phyloP scores from a whole-genome alignment of 2,113 vertebrate genomes.

The Ictalurus punctatus region DNA sequence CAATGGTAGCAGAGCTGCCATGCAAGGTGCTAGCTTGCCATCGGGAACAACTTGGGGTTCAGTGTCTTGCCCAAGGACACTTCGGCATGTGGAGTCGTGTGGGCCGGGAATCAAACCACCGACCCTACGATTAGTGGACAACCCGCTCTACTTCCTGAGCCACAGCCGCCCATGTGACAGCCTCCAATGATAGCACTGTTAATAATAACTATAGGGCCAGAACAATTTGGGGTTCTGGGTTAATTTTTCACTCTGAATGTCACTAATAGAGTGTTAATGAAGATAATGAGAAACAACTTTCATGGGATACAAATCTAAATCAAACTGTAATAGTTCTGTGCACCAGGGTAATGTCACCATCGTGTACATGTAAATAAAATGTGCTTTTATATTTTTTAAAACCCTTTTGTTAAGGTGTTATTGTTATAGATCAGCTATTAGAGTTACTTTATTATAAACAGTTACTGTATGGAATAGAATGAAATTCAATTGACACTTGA shows the following conservation, averaged over 20 bases:
- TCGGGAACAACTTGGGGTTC: too few relatives aligned
- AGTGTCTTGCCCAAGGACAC: too few relatives aligned
- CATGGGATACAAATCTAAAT: background rate
- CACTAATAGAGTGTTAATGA: background rate
- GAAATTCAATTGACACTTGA: too few relatives aligned
- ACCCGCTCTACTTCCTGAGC: too few relatives aligned
- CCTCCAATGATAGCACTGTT: background rate
- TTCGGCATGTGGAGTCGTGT: too few relatives aligned
- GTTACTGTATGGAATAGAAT: background rate
- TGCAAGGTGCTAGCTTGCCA: too few relatives aligned
- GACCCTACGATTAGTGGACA: too few relatives aligned
- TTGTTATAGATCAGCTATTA: background rate
- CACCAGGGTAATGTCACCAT: background rate
- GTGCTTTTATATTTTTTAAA: background rate
- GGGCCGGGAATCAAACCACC: too few relatives aligned
- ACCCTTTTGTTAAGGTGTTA: background rate
- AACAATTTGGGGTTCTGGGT: background rate
- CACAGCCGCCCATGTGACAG: too few relatives aligned
- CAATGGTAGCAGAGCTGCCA: too few relatives aligned
- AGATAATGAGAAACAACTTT: background rate
- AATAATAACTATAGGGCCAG: background rate
- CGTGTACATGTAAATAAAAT: background rate
- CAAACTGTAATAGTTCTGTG: background rate
- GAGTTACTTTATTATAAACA: background rate
- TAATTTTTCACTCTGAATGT: background rate